A percentile compares a stretch with the other conserved stretches of the same genome.
Evolutionary conservation across 1,140 invertebrate species (phyloP).

Genomic region (Cotesia typhae): DNA sequence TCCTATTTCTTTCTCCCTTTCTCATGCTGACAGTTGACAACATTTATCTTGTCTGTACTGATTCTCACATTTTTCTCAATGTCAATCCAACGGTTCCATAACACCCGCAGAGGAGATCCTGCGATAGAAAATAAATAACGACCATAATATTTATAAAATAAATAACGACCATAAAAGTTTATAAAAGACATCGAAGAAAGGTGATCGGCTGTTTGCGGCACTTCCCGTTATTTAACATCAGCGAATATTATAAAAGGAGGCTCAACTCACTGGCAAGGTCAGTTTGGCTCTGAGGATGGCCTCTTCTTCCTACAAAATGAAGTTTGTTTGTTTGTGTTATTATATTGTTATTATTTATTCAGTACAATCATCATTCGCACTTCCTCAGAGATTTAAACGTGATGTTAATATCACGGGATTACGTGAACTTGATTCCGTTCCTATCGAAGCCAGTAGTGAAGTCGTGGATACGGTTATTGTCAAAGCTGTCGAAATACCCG

Average conservation of each 20-base stretch:
- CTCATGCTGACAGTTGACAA: no score
- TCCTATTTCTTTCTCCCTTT: constrained; percentile 1
- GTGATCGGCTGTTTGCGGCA: neutral
- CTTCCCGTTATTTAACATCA: constrained; percentile 13
- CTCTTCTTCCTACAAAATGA: neutral
- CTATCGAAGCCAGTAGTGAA: constrained; percentile 40
- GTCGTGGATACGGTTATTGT: constrained; percentile 45
- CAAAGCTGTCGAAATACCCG: constrained; percentile 54
- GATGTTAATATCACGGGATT: neutral
- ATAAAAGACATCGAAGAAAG: constrained; percentile 14
- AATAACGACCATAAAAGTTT: neutral
- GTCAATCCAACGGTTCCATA: constrained; percentile 17
- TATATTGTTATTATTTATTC: constrained; percentile 12
- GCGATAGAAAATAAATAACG: constrained; percentile 6
- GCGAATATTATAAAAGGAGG: constrained; percentile 61
- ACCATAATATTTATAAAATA: constrained; percentile 1
- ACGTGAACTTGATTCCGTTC: constrained; percentile 26
- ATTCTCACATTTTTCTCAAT: neutral
- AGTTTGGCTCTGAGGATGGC: constrained; percentile 38
- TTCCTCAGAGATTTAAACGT: neutral
- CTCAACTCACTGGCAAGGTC: constrained; percentile 45
- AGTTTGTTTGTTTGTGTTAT: neutral
- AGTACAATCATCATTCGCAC: neutral
- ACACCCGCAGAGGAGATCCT: neutral
- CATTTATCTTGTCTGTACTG: no score